Evolutionary conservation across 2,888 invertebrate genomes (phyloP).

Genomic region (Hydraecia micacea): DNA sequence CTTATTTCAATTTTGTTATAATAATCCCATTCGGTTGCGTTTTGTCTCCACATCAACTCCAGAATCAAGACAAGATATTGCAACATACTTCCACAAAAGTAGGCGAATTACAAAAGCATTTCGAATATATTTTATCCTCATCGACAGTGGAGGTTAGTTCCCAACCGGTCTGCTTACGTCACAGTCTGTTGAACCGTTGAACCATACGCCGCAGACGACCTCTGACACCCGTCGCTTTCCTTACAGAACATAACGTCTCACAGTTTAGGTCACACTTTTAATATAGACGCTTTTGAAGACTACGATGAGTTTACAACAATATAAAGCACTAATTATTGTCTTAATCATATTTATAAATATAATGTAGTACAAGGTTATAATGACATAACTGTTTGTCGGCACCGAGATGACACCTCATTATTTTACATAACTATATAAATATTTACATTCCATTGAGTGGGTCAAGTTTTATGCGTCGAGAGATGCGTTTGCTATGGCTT

Average conservation of each 20-base stretch:
- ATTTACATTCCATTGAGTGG: slow-evolving; percentile 65
- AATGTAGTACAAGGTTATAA: slow-evolving; percentile 77
- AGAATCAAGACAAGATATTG: slow-evolving; percentile 7
- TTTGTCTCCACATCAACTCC: neutral
- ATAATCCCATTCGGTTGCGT: neutral
- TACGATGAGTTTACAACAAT: slow-evolving; percentile 55
- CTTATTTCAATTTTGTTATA: neutral
- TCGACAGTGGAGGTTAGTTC: slow-evolving; percentile 66
- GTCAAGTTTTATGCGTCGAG: slow-evolving; percentile 68
- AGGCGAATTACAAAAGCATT: slow-evolving; percentile 69
- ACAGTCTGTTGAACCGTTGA: slow-evolving; percentile 82
- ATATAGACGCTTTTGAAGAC: slow-evolving; percentile 40
- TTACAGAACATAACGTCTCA: slow-evolving; percentile 67
- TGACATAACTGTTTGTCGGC: slow-evolving; percentile 70
- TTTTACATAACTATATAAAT: slow-evolving; percentile 70
- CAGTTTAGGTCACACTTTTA: slow-evolving; percentile 78
- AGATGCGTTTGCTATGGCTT: slow-evolving; percentile 19
- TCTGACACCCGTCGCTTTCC: slow-evolving; percentile 80
- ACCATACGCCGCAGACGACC: slow-evolving; percentile 79
- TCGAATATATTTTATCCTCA: slow-evolving; percentile 69
- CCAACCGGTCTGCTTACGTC: slow-evolving; percentile 81
- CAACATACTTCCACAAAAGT: slow-evolving; percentile 38
- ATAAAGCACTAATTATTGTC: slow-evolving; percentile 59
- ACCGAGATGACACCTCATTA: slow-evolving; percentile 70
- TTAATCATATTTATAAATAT: slow-evolving; percentile 60